Evolutionary conservation across 2,888 invertebrate genomes (phyloP).

Genomic region (Drosophila emarginata): DNA sequence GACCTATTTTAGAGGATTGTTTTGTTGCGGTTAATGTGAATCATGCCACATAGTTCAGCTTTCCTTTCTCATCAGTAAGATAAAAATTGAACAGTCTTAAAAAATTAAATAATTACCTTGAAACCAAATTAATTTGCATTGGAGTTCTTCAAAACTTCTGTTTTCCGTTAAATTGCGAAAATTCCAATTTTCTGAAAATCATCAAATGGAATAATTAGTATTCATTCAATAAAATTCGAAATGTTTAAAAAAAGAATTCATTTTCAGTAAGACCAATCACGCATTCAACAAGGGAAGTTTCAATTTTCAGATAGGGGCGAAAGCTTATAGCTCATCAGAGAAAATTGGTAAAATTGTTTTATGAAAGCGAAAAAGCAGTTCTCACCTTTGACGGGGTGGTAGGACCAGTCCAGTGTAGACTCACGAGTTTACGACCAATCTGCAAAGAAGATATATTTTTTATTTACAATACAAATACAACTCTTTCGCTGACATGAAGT

Average conservation of each 20-base stretch:
- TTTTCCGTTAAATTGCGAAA: too few species aligned
- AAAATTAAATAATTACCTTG: constrained; percentile 10
- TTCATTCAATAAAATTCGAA: not conserved
- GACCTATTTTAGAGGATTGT: constrained; percentile 59
- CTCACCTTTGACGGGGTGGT: not conserved
- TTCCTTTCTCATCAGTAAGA: constrained; percentile 62
- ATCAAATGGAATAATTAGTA: not conserved
- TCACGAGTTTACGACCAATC: not conserved
- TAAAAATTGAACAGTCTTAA: too few species aligned
- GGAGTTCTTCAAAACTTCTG: too few species aligned
- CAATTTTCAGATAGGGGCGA: constrained; percentile 80
- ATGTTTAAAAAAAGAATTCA: not conserved
- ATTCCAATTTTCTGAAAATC: too few species aligned
- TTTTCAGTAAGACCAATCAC: constrained; percentile 80
- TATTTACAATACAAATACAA: not conserved
- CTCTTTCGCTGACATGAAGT: not conserved
- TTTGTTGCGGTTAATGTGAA: constrained; percentile 64
- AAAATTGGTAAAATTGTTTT: not conserved
- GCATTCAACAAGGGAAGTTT: constrained; percentile 76
- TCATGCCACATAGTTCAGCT: constrained; percentile 60
- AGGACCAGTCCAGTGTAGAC: too few species aligned
- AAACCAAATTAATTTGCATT: too few species aligned
- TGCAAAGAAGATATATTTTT: not conserved
- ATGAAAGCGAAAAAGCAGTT: not conserved
- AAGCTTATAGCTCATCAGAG: constrained; percentile 75